Base-by-base conservation (phyloP, 2,888 invertebrate genomes). In the Marronus borbonicus region DNA sequence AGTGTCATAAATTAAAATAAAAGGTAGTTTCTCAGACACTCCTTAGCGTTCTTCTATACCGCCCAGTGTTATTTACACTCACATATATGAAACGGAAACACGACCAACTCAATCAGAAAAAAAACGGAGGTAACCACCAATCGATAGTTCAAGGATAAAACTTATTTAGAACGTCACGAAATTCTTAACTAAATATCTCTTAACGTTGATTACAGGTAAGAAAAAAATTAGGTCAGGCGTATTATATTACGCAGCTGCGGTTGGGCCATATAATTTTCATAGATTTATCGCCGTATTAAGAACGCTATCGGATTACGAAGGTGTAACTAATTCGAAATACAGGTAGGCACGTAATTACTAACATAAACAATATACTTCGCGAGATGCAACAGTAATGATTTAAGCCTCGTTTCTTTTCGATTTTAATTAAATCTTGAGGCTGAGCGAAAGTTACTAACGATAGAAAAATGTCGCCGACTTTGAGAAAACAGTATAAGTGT, bases 111-210 rank as follows among this genome's bases (percentile, higher is more conserved):
- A 55, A 55, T 17, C 5, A 8, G 17, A 60, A 60, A 28, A 60
- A 60, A 24, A 24, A 60, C 28, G 4, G 7, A 60, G 55, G 55
- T 55, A 66, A 17, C 66, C 66, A 36, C 14, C 31, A 70, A 70
- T 58, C 55, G 12, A 58, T 70, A 70, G 39, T 70, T 70, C 55
- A 70, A 70, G 70, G 55, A 70, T 70, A 20, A 36, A 28, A 36
- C 39, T 66, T 70, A 50, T 70, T 70, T 36, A 58, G 39, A 20
- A 20, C 70, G 58, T 20, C 31, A 70, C 58, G 39, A 52, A 58
- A 70, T 64, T 64, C 58, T 58, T 17, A 52, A 39, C 14, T 31
- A 58, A 52, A 70, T 55, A 55, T 70, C 31, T 12, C 36, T 55
- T 70, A 28, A 55, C n/a, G 55, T 58, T 58, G 36, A 58, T 36